Evolutionary conservation across 2,113 vertebrate species (phyloP).

Genomic region (Ovibos moschatus): DNA sequence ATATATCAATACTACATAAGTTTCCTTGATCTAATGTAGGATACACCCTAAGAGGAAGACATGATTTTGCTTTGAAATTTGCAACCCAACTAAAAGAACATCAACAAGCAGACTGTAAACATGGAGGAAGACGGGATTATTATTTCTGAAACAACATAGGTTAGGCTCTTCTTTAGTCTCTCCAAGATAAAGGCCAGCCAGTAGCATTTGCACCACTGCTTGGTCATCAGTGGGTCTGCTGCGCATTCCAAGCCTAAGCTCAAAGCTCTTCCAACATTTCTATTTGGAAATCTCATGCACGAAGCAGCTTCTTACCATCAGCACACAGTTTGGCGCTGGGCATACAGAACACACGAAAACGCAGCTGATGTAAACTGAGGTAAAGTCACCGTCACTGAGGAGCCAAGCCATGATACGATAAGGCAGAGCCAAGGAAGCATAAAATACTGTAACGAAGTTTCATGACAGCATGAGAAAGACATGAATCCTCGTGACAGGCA

Average conservation of each 20-base stretch:
- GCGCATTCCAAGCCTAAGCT: background rate
- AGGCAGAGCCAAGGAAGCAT: background rate
- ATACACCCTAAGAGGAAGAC: background rate
- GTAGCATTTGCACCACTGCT: background rate
- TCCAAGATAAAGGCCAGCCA: background rate
- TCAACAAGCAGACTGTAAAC: background rate
- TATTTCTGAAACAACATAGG: background rate
- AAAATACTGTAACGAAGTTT: background rate
- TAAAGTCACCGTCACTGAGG: background rate
- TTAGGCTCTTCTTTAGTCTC: background rate
- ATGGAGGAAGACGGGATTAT: background rate
- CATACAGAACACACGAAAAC: background rate
- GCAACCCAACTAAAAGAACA: background rate
- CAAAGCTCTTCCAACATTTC: background rate
- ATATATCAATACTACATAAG: background rate
- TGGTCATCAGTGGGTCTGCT: background rate
- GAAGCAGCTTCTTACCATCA: background rate
- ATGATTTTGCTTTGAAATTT: background rate
- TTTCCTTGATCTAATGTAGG: background rate
- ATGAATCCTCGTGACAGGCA: background rate
- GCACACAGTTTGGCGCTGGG: background rate
- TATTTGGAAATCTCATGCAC: background rate
- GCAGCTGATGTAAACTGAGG: background rate
- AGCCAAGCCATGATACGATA: background rate
- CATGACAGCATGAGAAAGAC: background rate